These are phyloP conservation scores for Catocala sponsa DNA, from an alignment of 2,888 invertebrate species.

Conservation along the genomic window DNA sequence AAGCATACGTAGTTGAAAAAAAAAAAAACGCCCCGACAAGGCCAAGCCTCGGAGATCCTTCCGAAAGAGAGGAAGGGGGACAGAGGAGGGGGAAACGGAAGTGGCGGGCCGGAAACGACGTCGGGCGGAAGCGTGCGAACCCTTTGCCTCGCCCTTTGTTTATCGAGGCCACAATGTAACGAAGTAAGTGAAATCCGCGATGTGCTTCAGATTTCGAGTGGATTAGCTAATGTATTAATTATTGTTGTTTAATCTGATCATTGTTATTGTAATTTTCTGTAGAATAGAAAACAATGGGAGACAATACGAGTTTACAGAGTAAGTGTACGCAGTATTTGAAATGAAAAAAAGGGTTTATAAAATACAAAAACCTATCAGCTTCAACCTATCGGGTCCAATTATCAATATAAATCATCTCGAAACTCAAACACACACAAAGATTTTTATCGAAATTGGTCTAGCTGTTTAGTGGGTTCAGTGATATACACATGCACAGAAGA, in stretches of 20 bases:
- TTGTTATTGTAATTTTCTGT: background rate
- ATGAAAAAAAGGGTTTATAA: too few species aligned
- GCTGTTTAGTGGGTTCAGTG: too few species aligned
- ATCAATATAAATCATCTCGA: too few species aligned
- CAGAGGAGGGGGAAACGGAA: slow-evolving; percentile 56
- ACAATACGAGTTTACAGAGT: background rate
- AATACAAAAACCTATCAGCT: too few species aligned
- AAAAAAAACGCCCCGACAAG: slow-evolving; percentile 51
- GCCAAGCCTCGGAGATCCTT: slow-evolving; percentile 54
- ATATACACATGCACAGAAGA: too few species aligned
- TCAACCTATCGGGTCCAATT: too few species aligned
- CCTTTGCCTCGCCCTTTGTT: slow-evolving; percentile 81
- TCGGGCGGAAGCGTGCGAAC: slow-evolving; percentile 78
- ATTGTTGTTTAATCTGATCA: slow-evolving; percentile 7
- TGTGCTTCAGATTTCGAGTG: slow-evolving; percentile 22
- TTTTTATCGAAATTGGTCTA: too few species aligned
- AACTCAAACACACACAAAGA: too few species aligned
- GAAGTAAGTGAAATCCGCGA: slow-evolving; percentile 27
- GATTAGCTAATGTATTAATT: slow-evolving; percentile 17
- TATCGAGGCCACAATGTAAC: slow-evolving; percentile 54
- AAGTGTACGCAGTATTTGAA: background rate
- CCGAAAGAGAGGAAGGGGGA: slow-evolving; percentile 43
- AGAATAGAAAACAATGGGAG: too few species aligned
- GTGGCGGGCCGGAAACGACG: slow-evolving; percentile 76
- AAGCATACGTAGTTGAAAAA: slow-evolving; percentile 61